Conservation (phyloP, 2,888 invertebrate genomes). For the Diplolepis rosae region DNA sequence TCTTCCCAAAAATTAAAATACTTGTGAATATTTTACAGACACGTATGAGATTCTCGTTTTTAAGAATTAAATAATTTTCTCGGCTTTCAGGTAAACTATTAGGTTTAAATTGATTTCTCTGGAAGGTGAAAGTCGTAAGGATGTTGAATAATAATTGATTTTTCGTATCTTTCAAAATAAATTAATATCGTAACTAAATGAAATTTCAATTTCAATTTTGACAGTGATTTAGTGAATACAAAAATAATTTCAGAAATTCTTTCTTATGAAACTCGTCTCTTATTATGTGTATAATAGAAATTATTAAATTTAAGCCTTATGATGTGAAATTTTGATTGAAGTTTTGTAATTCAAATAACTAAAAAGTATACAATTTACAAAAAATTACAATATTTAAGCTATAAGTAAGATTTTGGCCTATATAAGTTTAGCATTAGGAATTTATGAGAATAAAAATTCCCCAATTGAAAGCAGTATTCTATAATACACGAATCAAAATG, state of each 20-base stretch:
- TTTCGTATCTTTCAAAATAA: no score
- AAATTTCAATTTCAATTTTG: no score
- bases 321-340: neutral
- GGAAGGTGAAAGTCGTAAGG: neutral
- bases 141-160: neutral
- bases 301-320: neutral
- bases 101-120: constrained; percentile 13
- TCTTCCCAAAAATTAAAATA: neutral
- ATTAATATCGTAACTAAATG: no score
- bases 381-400: constrained; percentile 14
- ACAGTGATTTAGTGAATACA: no score
- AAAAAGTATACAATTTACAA: neutral
- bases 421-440: no score
- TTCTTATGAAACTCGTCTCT: no score
- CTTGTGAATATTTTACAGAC: neutral
- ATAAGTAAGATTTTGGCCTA: no score
- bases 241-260: no score
- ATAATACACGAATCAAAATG: no score
- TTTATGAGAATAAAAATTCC: constrained; percentile 2
- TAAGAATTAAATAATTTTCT: neutral
- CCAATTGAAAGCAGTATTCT: neutral
- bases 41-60: neutral
- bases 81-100: neutral
- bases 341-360: neutral
- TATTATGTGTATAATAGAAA: no score